Evolutionary conservation across 1,140 invertebrate genomes (phyloP), one percentile per base, ranked within the genome.

Genomic region (Sarcophaga peregrina): DNA sequence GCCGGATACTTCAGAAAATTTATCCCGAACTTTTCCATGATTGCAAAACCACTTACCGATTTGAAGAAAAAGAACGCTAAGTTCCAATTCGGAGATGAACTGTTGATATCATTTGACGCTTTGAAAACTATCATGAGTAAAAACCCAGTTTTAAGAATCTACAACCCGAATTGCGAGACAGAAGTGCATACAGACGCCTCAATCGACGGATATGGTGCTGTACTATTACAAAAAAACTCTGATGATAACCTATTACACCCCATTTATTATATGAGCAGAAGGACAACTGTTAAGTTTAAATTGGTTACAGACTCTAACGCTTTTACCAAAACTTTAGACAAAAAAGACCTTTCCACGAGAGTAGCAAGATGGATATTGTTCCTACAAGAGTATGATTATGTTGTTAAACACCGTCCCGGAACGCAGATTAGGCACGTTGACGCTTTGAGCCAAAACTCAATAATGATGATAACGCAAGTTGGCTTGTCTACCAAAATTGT

Each of bases 201-300:
- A 83, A 47, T 54, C n/a, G 76, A 83, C 88, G 62, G 80, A 47
- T 89, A 86, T 52, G 87, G 87, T 15, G 87, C 87, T 15, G 83
- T 88, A 0, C 45, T 90, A 20, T 83, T 87, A 15, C 90, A 91
- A 85, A 87, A 83, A 82, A 62, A 62, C 13, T n/a, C 80, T 13
- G 73, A 84, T 1, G 85, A 87, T 50, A 86, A 89, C 84, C 83
- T 86, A 81, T 89, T 92, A 86, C 93, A 90, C 91, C 87, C 88
- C 83, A 81, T 89, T 83, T 86, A 89, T 84, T 86, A 85, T 82
- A 87, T 85, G 89, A 90, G 85, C 88, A 91, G 92, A 85, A 83
- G 76, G 45, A 90, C 88, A 13, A 90, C 91, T 89, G 91, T 82
- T 11, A 75, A 83, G 7, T 86, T 86, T 62, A 86, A 85, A 76